Evolutionary conservation across 1,140 invertebrate species (phyloP).

Genomic region (Hormaphis cornu): DNA sequence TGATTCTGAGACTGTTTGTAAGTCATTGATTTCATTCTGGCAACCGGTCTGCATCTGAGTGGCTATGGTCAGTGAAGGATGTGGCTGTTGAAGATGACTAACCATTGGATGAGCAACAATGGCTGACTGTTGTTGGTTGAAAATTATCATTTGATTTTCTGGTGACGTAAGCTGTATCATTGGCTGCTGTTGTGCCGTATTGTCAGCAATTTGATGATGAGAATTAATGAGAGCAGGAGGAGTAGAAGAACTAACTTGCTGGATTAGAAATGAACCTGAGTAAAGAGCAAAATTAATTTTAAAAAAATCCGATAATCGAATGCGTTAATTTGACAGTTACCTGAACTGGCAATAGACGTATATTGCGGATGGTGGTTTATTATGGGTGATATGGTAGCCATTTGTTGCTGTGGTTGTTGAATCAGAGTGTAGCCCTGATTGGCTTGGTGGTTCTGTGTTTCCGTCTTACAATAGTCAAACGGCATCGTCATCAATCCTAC

Average conservation of each 20-base stretch:
- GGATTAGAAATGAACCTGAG: constrained; percentile 9
- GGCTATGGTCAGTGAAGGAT: neutral
- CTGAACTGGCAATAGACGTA: constrained; percentile 21
- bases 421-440: constrained; percentile 20
- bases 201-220: constrained; percentile 2
- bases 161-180: constrained; percentile 7
- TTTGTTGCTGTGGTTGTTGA: constrained; percentile 11
- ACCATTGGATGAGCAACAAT: constrained; percentile 11
- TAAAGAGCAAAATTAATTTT: neutral
- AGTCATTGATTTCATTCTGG: constrained; percentile 15
- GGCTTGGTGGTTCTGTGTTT: constrained; percentile 2
- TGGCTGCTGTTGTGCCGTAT: neutral
- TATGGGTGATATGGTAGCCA: constrained; percentile 13
- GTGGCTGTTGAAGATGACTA: neutral
- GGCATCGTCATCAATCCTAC: constrained; percentile 21
- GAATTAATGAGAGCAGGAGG: constrained; percentile 10
- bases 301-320: neutral
- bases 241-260: constrained; percentile 17
- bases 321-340: neutral
- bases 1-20: constrained; percentile 14
- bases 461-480: constrained; percentile 12
- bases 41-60: neutral
- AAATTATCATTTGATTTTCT: constrained; percentile 26
- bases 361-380: constrained; percentile 22
- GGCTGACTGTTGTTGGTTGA: constrained; percentile 20